Conservation (phyloP, 2,113 vertebrate species). For the Pygoscelis antarcticus region DNA sequence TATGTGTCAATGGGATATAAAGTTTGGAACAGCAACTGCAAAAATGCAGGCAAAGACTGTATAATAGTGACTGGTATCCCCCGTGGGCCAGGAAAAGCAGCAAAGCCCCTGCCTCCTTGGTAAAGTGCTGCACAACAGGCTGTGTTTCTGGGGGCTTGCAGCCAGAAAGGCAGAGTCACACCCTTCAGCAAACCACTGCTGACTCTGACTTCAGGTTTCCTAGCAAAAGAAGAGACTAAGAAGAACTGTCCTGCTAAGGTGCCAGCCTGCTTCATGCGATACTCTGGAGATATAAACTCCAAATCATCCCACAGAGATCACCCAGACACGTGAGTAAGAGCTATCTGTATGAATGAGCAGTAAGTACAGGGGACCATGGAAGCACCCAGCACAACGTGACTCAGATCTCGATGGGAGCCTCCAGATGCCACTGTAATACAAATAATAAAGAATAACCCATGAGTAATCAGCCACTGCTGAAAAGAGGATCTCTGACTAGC, state of each 20-base stretch:
- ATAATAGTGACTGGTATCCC: not conserved
- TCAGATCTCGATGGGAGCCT: not conserved
- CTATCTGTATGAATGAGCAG: not conserved
- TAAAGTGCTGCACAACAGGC: not conserved
- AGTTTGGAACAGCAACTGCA: not conserved
- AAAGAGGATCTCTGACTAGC: not conserved
- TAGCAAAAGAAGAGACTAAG: not conserved
- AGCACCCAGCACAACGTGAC: not conserved
- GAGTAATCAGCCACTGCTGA: constrained; percentile 29
- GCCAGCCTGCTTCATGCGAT: not conserved
- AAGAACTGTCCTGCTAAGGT: not conserved
- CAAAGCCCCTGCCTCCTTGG: not conserved
- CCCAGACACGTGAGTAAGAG: not conserved
- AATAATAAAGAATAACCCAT: constrained; percentile 35
- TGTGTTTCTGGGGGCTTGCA: not conserved
- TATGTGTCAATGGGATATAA: not conserved
- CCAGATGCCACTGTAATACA: constrained; percentile 13
- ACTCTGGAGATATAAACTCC: not conserved
- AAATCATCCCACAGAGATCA: not conserved
- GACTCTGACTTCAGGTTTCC: not conserved
- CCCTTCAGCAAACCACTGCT: not conserved
- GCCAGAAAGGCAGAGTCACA: not conserved
- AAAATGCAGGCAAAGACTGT: not conserved
- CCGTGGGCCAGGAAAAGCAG: not conserved
- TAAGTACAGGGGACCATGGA: not conserved